A percentile compares a stretch with the other conserved stretches of the same genome.
phyloP scores from a whole-genome alignment of 2,797 vertebrate genomes.

The Agapornis canus region DNA sequence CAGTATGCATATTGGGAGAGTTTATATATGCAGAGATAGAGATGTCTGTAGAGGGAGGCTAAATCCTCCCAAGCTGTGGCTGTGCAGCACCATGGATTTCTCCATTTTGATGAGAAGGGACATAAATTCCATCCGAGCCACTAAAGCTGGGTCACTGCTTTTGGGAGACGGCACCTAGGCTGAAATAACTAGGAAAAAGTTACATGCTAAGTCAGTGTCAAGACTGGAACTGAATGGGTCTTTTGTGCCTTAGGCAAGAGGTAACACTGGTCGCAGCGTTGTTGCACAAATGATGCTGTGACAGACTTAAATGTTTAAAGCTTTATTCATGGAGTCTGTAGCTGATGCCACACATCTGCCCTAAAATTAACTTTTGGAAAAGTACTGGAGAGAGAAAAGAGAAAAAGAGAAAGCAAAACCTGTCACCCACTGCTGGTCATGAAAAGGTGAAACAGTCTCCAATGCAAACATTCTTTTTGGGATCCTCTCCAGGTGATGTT shows the following conservation, averaged over 20 bases:
- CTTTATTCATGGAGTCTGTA: not conserved
- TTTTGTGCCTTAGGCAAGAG: not conserved
- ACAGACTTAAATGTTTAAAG: not conserved
- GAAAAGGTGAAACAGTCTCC: not conserved
- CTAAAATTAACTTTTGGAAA: not conserved
- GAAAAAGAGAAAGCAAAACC: not conserved
- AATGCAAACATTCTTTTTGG: not conserved
- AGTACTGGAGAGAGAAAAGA: not conserved
- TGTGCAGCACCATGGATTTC: not conserved
- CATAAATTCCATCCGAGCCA: not conserved
- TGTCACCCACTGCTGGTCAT: not conserved
- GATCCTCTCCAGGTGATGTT: not conserved
- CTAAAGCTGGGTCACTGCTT: not conserved
- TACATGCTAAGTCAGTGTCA: not conserved
- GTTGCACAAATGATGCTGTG: not conserved
- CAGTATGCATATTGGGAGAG: not conserved
- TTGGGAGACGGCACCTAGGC: not conserved
- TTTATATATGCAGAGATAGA: not conserved
- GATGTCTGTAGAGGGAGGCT: not conserved
- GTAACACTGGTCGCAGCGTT: fast-evolving
- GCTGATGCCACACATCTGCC: not conserved
- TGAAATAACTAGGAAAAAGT: not conserved
- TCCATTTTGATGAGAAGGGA: not conserved
- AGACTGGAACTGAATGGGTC: not conserved
- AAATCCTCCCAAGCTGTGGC: not conserved